Evolutionary conservation across 2,888 invertebrate genomes (phyloP), one percentile per base, ranked within the genome.

Genomic region (Eupelmus urozonus): DNA sequence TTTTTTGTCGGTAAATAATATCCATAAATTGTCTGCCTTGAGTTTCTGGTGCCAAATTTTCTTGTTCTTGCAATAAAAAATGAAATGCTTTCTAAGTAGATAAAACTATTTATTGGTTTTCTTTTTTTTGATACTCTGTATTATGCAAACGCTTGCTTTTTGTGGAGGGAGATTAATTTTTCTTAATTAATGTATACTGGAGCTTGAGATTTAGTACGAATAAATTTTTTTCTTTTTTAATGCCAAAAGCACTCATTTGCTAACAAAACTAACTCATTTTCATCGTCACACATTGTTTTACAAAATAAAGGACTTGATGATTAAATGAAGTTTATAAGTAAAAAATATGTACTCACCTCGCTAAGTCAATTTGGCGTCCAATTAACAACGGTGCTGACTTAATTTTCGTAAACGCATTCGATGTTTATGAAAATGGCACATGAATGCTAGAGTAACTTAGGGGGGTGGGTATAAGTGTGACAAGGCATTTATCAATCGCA

Each of bases 381-480:
- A 79, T 72, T 73, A 76, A 80, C 66, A 74, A 67, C 57, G 71
- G 69, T 79, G 76, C 76, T 42, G 42, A 69, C 1, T 4, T 20
- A 20, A 73, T 79, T 79, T 79, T 73, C 69, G 57, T 73, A 73
- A 79, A 79, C 59, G 51, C 42, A 42, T 69, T n/a, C 20, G 71
- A 20, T 69, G 67, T 76, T 73, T 76, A 73, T 79, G 69, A 79
- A 76, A 76, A 76, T 76, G 60, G 66, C 79, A 73, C 69, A 55
- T 57, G 73, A 79, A 75, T 75, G 71, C 81, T 78, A 72, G 84
- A 84, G 86, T 83, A 83, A 84, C 85, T 87, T 87, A 82, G 82
- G 86, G 85, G 86, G 87, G 86, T 87, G 83, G 86, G 85, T 82
- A 85, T 87, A 88, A 89, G 89, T 89, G 89, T 89, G 89, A 90